Evolutionary conservation across 2,113 vertebrate species (phyloP).

Genomic region (Mesoclemmys tuberculata): DNA sequence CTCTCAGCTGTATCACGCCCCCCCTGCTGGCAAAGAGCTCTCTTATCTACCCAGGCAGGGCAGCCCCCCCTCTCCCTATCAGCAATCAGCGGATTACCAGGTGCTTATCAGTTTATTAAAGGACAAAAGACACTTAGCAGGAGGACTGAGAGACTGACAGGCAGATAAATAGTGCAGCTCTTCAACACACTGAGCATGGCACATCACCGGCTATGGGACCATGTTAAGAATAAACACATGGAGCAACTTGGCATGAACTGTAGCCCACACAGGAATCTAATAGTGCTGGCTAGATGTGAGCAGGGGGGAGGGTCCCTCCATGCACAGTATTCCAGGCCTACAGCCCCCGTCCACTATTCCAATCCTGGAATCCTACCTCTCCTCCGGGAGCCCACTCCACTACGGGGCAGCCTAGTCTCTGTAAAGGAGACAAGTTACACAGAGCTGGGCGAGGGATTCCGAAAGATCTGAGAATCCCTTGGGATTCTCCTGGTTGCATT

Average conservation of each 20-base stretch:
- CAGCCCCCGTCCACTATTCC: background rate
- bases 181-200: background rate
- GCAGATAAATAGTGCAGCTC: conserved; percentile 39
- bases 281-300: fast-evolving
- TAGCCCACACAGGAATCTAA: background rate
- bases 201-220: background rate
- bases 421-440: too few species aligned
- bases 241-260: background rate
- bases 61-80: conserved; percentile 32
- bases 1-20: background rate
- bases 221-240: fast-evolving
- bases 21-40: background rate
- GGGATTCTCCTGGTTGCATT: background rate
- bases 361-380: too few species aligned
- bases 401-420: background rate
- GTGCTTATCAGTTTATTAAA: conserved; percentile 55
- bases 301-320: fast-evolving
- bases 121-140: conserved; percentile 64
- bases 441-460: background rate
- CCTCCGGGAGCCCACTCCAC: background rate
- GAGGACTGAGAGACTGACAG: conserved; percentile 47
- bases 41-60: conserved; percentile 49
- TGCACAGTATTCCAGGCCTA: background rate
- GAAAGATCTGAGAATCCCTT: background rate
- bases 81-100: conserved; percentile 41